A percentile compares a stretch with the other conserved stretches of the same genome.
These are phyloP conservation scores for Selene dorsalis DNA, from an alignment of 2,797 vertebrate genomes.

Conservation along the genomic window DNA sequence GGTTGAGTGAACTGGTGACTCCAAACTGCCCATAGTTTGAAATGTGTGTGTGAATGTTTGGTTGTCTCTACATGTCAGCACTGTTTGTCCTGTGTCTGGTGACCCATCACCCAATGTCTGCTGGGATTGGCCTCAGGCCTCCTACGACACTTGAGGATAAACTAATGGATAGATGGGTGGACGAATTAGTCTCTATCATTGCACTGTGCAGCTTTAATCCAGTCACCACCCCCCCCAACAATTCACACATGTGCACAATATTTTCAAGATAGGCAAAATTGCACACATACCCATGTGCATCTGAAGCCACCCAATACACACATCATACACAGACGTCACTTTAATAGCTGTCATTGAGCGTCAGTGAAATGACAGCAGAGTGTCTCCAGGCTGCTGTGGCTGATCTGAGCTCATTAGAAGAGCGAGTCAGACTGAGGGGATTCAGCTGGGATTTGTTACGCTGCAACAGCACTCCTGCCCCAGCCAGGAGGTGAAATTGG, in stretches of 20 bases:
- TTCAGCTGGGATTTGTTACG: constrained; percentile 71
- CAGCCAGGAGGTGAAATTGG: constrained; percentile 59
- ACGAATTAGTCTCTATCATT: neutral
- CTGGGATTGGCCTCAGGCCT: neutral
- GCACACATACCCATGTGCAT: neutral
- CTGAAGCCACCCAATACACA: neutral
- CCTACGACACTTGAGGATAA: neutral
- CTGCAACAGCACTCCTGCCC: constrained; percentile 44
- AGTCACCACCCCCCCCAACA: neutral
- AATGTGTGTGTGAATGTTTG: neutral
- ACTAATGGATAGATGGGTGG: neutral
- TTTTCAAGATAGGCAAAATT: neutral
- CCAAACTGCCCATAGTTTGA: neutral
- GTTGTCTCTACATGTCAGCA: neutral
- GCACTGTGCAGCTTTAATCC: neutral
- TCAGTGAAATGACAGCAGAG: constrained; percentile 59
- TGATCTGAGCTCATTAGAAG: constrained; percentile 77
- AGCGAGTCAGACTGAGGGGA: constrained; percentile 66
- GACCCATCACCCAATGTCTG: neutral
- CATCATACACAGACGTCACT: constrained; percentile 30
- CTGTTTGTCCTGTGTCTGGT: neutral
- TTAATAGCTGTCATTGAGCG: constrained; percentile 60
- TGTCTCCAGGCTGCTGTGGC: constrained; percentile 54
- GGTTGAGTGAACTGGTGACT: neutral
- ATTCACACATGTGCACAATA: neutral